Conservation (phyloP, 2,797 vertebrate genomes). For the Manis crassicaudata region DNA sequence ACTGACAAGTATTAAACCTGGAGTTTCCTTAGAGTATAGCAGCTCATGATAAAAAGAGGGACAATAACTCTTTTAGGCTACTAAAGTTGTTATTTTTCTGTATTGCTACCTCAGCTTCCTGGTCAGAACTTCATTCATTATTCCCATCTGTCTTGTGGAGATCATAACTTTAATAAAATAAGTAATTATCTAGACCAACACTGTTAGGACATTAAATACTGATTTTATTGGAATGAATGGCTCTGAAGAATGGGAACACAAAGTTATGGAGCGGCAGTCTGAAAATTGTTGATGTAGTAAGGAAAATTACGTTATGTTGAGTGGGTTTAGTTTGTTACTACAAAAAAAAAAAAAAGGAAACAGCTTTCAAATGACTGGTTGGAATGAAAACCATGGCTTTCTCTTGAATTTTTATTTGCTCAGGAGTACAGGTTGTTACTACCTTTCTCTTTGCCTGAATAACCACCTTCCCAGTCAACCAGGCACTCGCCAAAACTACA, state of each 20-base stretch:
- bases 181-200: neutral
- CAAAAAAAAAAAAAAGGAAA: neutral
- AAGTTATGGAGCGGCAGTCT: neutral
- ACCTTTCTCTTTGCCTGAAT: neutral
- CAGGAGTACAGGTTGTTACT: neutral
- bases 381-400: neutral
- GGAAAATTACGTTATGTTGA: neutral
- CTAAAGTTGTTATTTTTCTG: neutral
- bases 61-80: constrained; percentile 18
- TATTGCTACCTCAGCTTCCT: neutral
- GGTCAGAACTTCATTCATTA: neutral
- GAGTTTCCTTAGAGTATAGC: constrained; percentile 12
- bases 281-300: neutral
- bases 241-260: neutral
- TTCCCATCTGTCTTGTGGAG: neutral
- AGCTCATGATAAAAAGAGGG: constrained; percentile 39
- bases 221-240: neutral
- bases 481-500: neutral
- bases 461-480: neutral
- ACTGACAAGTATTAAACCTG: constrained; percentile 51
- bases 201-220: neutral
- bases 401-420: neutral
- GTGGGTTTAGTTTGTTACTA: neutral
- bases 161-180: constrained; percentile 32
- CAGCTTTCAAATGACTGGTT: neutral